These are phyloP conservation scores for Choloepus hoffmanni DNA, from an alignment of 2,113 vertebrate species.

Conservation along the genomic window DNA sequence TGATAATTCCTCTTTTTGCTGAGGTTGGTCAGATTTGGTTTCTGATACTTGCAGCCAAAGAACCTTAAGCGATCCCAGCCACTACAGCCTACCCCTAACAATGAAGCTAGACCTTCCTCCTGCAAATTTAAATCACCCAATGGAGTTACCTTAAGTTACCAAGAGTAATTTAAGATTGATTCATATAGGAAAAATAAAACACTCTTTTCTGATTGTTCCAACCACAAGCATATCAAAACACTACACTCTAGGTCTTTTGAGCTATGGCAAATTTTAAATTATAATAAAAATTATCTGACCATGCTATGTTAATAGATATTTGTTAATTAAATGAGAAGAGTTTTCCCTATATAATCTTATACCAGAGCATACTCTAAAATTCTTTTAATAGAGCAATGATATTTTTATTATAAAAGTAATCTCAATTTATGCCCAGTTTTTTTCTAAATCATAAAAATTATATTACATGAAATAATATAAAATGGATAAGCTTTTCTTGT, in stretches of 20 bases:
- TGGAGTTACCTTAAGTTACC: not conserved
- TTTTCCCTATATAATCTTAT: constrained; percentile 39
- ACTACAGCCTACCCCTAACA: not conserved
- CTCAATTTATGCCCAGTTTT: not conserved
- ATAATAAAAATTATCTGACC: not conserved
- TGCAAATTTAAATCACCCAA: constrained; percentile 12
- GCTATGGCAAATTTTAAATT: constrained; percentile 36
- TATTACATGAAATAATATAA: not conserved
- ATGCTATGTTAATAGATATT: not conserved
- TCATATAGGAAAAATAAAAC: not conserved
- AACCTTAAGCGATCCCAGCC: not conserved
- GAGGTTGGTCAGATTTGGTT: constrained; percentile 20
- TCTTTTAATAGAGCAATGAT: not conserved
- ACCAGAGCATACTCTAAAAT: not conserved
- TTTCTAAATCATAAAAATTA: constrained; percentile 32
- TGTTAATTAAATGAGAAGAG: not conserved
- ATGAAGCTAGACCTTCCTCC: not conserved
- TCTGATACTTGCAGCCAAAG: constrained; percentile 6
- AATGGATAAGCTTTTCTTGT: not conserved
- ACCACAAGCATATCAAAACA: not conserved
- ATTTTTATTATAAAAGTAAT: constrained; percentile 37
- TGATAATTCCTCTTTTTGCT: constrained; percentile 41
- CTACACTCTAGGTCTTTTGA: constrained; percentile 23
- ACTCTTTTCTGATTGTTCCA: not conserved
- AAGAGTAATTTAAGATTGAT: not conserved